Evolutionary conservation across 2,113 vertebrate species (phyloP).

Genomic region (Danio rerio): DNA sequence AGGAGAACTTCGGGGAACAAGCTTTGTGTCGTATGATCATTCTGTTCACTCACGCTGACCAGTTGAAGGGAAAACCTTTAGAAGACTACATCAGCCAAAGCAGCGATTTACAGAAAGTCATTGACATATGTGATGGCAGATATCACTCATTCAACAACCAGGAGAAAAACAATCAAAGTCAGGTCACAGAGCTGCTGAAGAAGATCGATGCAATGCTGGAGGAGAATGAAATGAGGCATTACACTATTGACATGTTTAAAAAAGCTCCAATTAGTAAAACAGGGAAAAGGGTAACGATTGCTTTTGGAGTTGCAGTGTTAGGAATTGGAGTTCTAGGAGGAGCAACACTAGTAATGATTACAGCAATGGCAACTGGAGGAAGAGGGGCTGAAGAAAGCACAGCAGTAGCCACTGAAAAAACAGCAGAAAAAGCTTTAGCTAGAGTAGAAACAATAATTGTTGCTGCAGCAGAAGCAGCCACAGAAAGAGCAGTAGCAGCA

Average conservation of each 20-base stretch:
- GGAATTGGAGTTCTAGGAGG: neutral
- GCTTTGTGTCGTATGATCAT: neutral
- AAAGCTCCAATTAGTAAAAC: neutral
- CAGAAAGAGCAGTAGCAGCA: no score
- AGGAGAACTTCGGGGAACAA: neutral
- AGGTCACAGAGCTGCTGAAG: neutral
- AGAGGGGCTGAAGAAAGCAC: no score
- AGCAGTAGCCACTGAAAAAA: no score
- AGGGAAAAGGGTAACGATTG: neutral
- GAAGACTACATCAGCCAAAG: neutral
- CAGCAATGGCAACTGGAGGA: neutral
- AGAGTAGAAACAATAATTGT: no score
- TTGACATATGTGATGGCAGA: neutral
- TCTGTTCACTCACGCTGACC: neutral
- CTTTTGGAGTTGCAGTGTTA: neutral
- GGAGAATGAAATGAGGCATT: neutral
- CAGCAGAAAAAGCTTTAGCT: no score
- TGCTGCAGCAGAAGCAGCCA: no score
- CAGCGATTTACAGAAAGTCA: neutral
- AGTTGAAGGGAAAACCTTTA: neutral
- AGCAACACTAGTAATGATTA: neutral
- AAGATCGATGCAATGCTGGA: neutral
- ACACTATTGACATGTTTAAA: neutral
- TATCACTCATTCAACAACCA: neutral
- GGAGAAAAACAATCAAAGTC: neutral